Evolutionary conservation across 2,113 vertebrate species (phyloP).

Genomic region (Nannobrachium achirus): DNA sequence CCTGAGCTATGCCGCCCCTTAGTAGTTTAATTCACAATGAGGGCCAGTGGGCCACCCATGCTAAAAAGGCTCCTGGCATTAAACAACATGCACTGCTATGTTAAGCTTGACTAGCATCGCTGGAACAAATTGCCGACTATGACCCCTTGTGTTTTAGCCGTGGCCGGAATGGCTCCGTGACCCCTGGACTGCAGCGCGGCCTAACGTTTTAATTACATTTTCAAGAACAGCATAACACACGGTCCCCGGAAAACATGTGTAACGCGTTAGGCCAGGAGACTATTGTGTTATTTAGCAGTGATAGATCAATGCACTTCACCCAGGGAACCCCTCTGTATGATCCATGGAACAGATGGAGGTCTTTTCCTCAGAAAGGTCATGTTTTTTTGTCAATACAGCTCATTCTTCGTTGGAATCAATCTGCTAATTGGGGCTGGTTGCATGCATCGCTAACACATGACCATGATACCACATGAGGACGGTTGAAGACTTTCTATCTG

Average conservation of each 20-base stretch:
- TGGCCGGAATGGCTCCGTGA: slow-evolving; percentile 4
- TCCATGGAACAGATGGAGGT: slow-evolving; percentile 24
- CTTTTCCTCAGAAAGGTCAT: slow-evolving; percentile 53
- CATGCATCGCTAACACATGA: slow-evolving; percentile 16
- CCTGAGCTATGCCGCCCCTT: no score
- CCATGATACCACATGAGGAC: slow-evolving; percentile 7
- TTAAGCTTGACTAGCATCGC: neutral
- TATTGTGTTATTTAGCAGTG: slow-evolving; percentile 50
- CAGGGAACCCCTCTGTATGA: slow-evolving; percentile 33
- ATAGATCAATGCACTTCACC: slow-evolving; percentile 56
- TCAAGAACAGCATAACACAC: slow-evolving; percentile 1
- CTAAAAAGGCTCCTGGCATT: no score
- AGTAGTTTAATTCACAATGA: no score
- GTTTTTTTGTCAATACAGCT: slow-evolving; percentile 38
- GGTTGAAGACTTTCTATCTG: neutral
- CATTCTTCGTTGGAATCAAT: slow-evolving; percentile 50
- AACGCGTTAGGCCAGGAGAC: slow-evolving; percentile 39
- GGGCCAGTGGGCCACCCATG: no score
- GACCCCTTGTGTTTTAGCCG: slow-evolving; percentile 3
- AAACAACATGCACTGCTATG: no score
- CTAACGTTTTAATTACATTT: slow-evolving; percentile 14
- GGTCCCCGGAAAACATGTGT: slow-evolving; percentile 63
- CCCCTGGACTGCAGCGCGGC: slow-evolving; percentile 36
- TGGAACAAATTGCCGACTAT: neutral
- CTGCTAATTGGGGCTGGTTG: slow-evolving; percentile 37